A percentile compares a stretch with the other conserved stretches of the same genome.
Conservation (phyloP, 2,888 invertebrate genomes). For the Oligia strigilis region DNA sequence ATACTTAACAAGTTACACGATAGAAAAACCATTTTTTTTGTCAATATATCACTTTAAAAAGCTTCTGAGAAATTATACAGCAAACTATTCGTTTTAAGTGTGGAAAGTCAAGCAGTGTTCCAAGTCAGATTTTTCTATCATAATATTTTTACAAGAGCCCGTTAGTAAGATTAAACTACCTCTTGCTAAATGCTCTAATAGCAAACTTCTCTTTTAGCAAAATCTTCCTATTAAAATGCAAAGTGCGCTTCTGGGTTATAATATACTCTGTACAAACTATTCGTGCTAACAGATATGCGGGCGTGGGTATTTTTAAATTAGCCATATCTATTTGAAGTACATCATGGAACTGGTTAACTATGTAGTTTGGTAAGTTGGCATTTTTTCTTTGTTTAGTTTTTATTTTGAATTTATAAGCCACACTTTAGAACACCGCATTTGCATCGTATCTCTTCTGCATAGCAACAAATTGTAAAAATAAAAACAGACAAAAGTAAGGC, state of each 20-base stretch:
- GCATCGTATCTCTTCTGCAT: not conserved
- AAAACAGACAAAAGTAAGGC: not conserved
- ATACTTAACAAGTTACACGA: too few species aligned
- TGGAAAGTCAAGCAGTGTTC: not conserved
- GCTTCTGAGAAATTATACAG: not conserved
- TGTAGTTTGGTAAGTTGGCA: not conserved
- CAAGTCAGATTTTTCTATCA: not conserved
- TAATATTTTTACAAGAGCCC: not conserved
- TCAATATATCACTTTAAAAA: too few species aligned
- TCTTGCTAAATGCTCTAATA: not conserved
- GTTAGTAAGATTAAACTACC: conserved; percentile 1
- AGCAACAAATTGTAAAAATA: not conserved
- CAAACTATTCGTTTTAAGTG: not conserved
- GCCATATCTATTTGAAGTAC: conserved; percentile 18
- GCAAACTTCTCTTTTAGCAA: conserved; percentile 1
- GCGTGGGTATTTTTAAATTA: conserved; percentile 33
- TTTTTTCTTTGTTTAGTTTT: not conserved
- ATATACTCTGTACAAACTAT: conserved; percentile 17
- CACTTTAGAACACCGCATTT: not conserved
- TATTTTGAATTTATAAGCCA: not conserved
- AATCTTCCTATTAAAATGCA: conserved; percentile 37
- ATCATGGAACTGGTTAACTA: not conserved
- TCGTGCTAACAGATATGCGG: conserved; percentile 11
- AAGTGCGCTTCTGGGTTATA: conserved; percentile 22
- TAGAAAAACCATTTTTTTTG: too few species aligned